phyloP scores from a whole-genome alignment of 1,140 invertebrate species.

The Drosophila santomea region DNA sequence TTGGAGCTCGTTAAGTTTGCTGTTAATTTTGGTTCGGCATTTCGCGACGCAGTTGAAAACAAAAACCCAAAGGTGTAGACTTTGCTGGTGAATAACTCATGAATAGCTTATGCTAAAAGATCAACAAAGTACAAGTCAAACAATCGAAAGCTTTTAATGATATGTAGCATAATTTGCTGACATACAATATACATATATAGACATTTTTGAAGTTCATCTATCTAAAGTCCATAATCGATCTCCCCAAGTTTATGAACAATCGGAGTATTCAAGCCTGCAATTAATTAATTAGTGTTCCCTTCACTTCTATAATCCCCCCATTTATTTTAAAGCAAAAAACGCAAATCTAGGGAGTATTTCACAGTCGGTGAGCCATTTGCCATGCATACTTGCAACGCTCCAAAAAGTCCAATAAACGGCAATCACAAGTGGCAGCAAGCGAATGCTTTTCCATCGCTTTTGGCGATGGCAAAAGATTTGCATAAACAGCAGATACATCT shows the following conservation, averaged over 20 bases:
- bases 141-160: constrained; percentile 10
- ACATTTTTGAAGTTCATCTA: not conserved
- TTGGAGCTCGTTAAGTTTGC: constrained; percentile 45
- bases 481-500: constrained; percentile 22
- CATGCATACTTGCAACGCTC: constrained; percentile 80
- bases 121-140: constrained; percentile 4
- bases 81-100: constrained; percentile 8
- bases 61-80: not conserved
- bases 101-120: not conserved
- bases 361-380: constrained; percentile 53
- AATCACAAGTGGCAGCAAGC: constrained; percentile 64
- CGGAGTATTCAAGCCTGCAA: not conserved
- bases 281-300: constrained; percentile 30
- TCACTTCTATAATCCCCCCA: constrained; percentile 7
- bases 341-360: constrained; percentile 37
- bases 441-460: constrained; percentile 64
- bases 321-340: constrained; percentile 22
- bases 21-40: constrained; percentile 55
- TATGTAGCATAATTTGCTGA: no score
- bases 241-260: not conserved
- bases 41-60: constrained; percentile 52
- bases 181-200: no score
- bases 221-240: not conserved
- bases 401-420: constrained; percentile 76
- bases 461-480: constrained; percentile 39